phyloP scores from a whole-genome alignment of 2,113 vertebrate species.

The Neopipo cinnamomea region DNA sequence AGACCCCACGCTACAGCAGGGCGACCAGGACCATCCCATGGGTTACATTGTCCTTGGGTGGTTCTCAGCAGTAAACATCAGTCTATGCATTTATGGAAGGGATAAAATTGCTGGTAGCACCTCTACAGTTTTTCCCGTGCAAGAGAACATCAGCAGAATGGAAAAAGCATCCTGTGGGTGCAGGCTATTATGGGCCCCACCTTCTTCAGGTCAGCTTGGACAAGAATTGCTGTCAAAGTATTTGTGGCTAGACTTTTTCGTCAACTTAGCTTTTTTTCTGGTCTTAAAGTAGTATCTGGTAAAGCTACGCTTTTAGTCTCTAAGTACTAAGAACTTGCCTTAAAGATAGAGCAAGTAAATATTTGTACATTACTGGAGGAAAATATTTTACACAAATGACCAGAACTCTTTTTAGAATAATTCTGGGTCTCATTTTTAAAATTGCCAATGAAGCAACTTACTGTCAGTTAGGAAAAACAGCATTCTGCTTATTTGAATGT shows the following conservation, averaged over 20 bases:
- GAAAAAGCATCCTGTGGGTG: not conserved
- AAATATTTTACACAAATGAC: not conserved
- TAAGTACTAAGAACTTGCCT: not conserved
- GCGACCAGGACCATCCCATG: not conserved
- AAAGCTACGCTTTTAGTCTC: not conserved
- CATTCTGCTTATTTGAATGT: not conserved
- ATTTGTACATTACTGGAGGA: not conserved
- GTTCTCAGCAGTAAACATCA: not conserved
- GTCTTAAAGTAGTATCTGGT: not conserved
- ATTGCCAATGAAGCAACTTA: not conserved
- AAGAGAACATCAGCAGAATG: not conserved
- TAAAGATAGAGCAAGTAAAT: not conserved
- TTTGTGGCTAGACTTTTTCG: not conserved
- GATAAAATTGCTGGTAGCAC: not conserved
- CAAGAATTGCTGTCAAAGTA: not conserved
- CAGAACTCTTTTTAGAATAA: not conserved
- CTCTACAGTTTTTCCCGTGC: not conserved
- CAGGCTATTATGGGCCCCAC: not conserved
- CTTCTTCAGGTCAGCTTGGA: not conserved
- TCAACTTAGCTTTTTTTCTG: not conserved
- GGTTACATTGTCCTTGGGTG: not conserved
- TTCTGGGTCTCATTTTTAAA: not conserved
- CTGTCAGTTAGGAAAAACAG: not conserved
- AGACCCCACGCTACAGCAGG: accelerated
- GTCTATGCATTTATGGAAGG: not conserved